Conservation (phyloP, 2,888 invertebrate species). For the Hecatera dysodea region DNA sequence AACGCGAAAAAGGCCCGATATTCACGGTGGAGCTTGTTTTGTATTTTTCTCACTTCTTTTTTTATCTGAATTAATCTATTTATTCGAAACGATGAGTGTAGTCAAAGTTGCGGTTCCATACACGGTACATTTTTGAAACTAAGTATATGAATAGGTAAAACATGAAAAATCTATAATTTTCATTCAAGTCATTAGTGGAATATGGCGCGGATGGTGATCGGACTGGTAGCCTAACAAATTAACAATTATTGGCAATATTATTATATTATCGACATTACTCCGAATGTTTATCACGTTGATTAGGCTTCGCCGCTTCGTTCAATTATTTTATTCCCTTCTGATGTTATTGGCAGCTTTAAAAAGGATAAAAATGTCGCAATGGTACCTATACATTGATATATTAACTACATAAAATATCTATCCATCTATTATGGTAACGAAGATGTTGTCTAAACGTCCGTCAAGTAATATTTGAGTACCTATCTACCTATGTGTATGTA, state of each 20-base stretch:
- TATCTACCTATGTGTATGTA: no score
- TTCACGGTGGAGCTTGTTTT: conserved; percentile 9
- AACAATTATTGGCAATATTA: conserved; percentile 49
- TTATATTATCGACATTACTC: conserved; percentile 37
- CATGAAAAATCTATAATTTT: conserved; percentile 50
- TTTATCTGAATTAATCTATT: conserved; percentile 18
- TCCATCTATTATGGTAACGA: neutral
- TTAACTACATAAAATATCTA: no score
- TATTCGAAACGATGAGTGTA: conserved; percentile 2
- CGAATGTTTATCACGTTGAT: conserved; percentile 47
- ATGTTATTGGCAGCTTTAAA: conserved; percentile 26
- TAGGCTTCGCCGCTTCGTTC: conserved; percentile 20
- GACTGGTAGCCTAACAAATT: conserved; percentile 15
- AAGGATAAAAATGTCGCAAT: neutral
- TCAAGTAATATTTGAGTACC: no score
- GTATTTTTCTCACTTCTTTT: conserved; percentile 24
- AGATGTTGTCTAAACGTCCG: neutral
- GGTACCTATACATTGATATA: no score
- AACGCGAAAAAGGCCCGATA: conserved; percentile 37
- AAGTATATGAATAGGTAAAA: conserved; percentile 20
- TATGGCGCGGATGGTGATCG: conserved; percentile 21
- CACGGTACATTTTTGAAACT: neutral
- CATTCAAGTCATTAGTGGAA: conserved; percentile 42
- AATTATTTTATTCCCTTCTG: conserved; percentile 12
- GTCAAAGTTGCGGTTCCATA: conserved; percentile 12